A percentile compares a stretch with the other conserved stretches of the same genome.
These are phyloP conservation scores for Sylvicola cinctus DNA, from an alignment of 2,888 invertebrate species.

Conservation along the genomic window DNA sequence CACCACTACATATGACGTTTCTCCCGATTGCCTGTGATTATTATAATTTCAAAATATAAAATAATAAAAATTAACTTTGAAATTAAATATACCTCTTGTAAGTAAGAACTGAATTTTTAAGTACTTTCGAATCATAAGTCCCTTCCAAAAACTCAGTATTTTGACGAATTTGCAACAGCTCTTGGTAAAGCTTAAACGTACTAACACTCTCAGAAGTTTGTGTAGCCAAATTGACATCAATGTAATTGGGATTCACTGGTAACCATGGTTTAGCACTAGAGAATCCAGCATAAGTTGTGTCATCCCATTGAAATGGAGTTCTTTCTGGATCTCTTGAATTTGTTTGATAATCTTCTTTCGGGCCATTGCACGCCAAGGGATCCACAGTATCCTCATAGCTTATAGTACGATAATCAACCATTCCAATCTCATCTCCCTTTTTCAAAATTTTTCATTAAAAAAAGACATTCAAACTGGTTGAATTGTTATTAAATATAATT, in stretches of 20 bases:
- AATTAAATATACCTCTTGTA: too few species aligned
- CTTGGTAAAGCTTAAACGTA: too few species aligned
- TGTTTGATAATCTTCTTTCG: too few species aligned
- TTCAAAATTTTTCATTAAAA: not conserved
- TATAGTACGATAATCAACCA: conserved; percentile 27
- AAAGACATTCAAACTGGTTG: not conserved
- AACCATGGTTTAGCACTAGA: conserved; percentile 37
- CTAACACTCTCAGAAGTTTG: too few species aligned
- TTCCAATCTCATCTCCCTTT: conserved; percentile 46
- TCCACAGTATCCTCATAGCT: conserved; percentile 2
- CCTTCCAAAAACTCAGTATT: too few species aligned
- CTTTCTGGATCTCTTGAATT: conserved; percentile 42
- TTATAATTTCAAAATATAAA: too few species aligned
- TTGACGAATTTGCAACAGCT: too few species aligned
- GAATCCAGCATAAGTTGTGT: conserved; percentile 10
- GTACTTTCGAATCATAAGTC: not conserved
- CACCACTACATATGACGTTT: conserved; percentile 23
- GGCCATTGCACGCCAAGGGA: too few species aligned
- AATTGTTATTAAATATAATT: too few species aligned
- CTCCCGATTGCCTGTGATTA: too few species aligned
- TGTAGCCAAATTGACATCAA: conserved; percentile 32
- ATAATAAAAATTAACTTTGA: too few species aligned
- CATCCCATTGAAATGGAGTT: conserved; percentile 54
- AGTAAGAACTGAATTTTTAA: too few species aligned
- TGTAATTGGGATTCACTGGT: conserved; percentile 41